A percentile compares a stretch with the other conserved stretches of the same genome.
phyloP scores from a whole-genome alignment of 1,140 invertebrate genomes.

The Caenorhabditis briggsae region DNA sequence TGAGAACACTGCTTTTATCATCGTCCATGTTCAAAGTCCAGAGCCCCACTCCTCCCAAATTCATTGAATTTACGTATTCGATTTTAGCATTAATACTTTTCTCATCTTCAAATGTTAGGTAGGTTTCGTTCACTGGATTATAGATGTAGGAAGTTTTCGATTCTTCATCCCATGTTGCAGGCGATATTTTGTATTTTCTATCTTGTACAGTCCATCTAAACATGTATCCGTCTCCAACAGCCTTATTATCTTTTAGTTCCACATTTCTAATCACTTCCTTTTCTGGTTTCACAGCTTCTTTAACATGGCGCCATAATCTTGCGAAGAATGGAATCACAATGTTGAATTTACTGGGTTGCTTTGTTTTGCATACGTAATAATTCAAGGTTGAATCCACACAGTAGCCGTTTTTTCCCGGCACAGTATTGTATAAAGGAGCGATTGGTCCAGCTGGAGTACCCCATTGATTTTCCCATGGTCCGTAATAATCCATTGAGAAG shows the following conservation, averaged over 20 bases:
- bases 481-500: conserved; percentile 3
- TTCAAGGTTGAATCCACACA: neutral
- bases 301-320: too few species aligned
- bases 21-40: neutral
- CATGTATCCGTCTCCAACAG: too few species aligned
- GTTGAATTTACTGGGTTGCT: too few species aligned
- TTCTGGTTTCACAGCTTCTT: too few species aligned
- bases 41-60: neutral
- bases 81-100: neutral
- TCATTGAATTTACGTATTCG: neutral
- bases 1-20: neutral
- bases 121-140: neutral
- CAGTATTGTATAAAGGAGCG: too few species aligned
- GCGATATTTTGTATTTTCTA: too few species aligned
- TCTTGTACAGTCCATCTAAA: too few species aligned
- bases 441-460: conserved; percentile 4
- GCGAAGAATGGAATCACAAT: too few species aligned
- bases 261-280: too few species aligned
- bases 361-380: neutral
- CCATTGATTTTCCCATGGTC: conserved; percentile 36
- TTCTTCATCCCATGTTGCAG: neutral
- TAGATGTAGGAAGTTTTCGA: neutral
- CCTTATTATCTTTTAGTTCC: too few species aligned
- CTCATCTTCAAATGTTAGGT: neutral
- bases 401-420: too few species aligned